A percentile compares a stretch with the other conserved stretches of the same genome.
These are phyloP conservation scores for Diabrotica undecimpunctata DNA, from an alignment of 1,140 invertebrate species.

Conservation along the genomic window DNA sequence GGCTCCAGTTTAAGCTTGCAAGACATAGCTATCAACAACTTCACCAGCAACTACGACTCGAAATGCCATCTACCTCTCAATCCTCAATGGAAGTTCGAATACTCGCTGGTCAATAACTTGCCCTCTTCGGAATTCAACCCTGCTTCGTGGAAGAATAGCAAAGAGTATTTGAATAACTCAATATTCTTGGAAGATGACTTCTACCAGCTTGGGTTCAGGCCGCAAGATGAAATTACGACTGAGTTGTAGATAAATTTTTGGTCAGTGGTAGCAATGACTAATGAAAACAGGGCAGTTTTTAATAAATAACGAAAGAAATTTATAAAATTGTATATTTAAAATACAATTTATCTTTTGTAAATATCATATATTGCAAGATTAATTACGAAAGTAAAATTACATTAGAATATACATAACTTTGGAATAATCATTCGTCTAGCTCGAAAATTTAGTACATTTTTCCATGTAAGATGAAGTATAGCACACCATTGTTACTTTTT, in stretches of 20 bases:
- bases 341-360: too few species aligned
- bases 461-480: too few species aligned
- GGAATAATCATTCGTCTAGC: too few species aligned
- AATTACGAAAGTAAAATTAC: too few species aligned
- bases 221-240: slow-evolving; percentile 75
- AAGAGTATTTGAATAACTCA: slow-evolving; percentile 49
- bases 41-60: slow-evolving; percentile 39
- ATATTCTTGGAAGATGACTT: slow-evolving; percentile 70
- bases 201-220: slow-evolving; percentile 67
- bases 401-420: too few species aligned
- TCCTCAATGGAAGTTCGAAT: slow-evolving; percentile 55
- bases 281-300: too few species aligned
- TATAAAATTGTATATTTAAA: too few species aligned
- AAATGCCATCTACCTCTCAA: slow-evolving; percentile 50
- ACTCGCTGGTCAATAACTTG: slow-evolving; percentile 47
- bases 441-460: too few species aligned
- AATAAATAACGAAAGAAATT: too few species aligned
- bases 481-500: too few species aligned
- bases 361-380: too few species aligned
- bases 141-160: slow-evolving; percentile 43
- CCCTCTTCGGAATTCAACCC: slow-evolving; percentile 59
- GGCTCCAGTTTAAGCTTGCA: slow-evolving; percentile 52
- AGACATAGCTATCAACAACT: slow-evolving; percentile 45
- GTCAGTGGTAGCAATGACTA: background rate
- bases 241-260: slow-evolving; percentile 56